Evolutionary conservation across 2,797 vertebrate genomes (phyloP), one percentile per base, ranked within the genome.

Genomic region (Sebastes cheni): DNA sequence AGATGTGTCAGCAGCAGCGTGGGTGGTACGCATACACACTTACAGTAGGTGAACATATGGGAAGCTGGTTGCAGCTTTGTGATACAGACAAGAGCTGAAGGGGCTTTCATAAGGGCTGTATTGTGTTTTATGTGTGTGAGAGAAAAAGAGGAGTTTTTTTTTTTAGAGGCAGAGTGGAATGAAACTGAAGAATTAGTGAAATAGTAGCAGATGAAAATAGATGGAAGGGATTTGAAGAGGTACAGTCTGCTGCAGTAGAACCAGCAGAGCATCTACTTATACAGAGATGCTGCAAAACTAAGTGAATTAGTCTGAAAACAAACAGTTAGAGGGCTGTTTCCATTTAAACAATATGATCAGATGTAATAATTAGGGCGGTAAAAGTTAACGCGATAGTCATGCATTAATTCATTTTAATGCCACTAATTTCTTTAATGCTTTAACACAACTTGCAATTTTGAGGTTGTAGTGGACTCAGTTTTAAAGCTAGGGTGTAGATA

Each of bases 21-120:
- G 42, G 60, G 66, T 22, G 73, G 73, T 20, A 14, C 1, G 0
- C 22, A 25, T 9, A 54, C 2, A n/a, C 54, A 32, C 14, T 18
- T 18, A 55, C 52, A 66, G 56, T 11, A 65, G 36, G 65, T 58
- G 11, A 2, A n/a, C 62, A 60, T 70, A 14, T 34, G 14, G 6
- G 54, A 29, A 52, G 32, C 67, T 61, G 60, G 30, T 54, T 59
- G 67, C 66, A 66, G 62, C 39, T 81, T 34, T 78, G 54, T 76
- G 58, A 78, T 61, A 25, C 11, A 67, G n/a, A 62, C 32, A 42
- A 67, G 25, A 20, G 22, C 67, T 74, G 32, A 25, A 16, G 18
- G 71, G 8, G 16, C n/a, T 80, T 64, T 66, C 22, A 50, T 20
- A n/a, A 67, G 10, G 16, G 27, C 22, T 67, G 36, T 25, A n/a